Evolutionary conservation across 23 tunicate species (phyloP).

Genomic region (Halocynthia aurantium): DNA sequence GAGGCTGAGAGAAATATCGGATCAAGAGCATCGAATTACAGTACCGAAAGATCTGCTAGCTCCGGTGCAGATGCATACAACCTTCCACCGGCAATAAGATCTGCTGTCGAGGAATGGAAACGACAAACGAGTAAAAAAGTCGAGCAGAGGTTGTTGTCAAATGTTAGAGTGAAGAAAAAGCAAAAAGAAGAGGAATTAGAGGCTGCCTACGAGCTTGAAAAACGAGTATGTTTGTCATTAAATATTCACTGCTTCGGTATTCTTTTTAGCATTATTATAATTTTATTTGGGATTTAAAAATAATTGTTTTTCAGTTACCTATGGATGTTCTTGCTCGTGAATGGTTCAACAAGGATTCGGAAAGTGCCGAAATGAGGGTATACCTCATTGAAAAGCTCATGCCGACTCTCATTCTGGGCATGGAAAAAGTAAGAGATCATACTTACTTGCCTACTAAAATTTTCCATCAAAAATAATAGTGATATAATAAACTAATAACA

Average conservation of each 20-base stretch:
- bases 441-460: too few species aligned
- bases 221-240: neutral
- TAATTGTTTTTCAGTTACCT: constrained; percentile 33
- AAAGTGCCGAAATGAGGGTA: constrained; percentile 45
- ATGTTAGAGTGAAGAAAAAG: neutral
- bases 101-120: neutral
- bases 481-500: too few species aligned
- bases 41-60: too few species aligned
- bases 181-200: neutral
- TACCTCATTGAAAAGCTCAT: constrained; percentile 65
- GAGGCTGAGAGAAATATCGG: too few species aligned
- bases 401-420: constrained; percentile 68
- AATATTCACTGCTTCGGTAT: neutral
- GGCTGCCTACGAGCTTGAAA: too few species aligned
- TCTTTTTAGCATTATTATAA: neutral
- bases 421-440: constrained; percentile 49
- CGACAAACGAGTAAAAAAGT: neutral
- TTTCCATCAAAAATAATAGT: too few species aligned
- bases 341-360: constrained; percentile 64
- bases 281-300: neutral
- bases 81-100: constrained; percentile 2
- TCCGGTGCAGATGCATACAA: neutral
- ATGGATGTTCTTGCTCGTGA: constrained; percentile 69
- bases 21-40: too few species aligned
- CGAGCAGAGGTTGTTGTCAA: neutral